Percentiles rank a stretch among this genome's conserved stretches.
These are phyloP conservation scores for Melinopterus prodromus DNA, from an alignment of 2,888 invertebrate genomes.

Conservation along the genomic window DNA sequence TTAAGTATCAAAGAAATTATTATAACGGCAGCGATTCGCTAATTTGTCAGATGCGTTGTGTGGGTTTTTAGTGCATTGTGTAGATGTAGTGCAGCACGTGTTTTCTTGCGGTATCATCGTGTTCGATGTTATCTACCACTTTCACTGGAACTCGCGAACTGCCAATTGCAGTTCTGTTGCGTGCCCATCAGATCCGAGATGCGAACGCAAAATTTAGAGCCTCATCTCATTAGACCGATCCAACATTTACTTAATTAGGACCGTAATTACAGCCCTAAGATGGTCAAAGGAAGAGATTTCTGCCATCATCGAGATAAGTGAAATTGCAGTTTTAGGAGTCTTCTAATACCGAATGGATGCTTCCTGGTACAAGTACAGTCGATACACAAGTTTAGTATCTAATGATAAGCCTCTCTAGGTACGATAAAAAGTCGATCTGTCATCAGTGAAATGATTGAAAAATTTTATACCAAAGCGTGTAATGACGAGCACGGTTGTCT, in stretches of 20 bases:
- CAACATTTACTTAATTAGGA: not conserved
- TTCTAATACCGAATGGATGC: not conserved
- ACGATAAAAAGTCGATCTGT: not conserved
- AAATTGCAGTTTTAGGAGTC: not conserved
- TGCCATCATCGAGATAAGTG: not conserved
- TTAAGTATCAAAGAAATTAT: not conserved
- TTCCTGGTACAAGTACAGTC: not conserved
- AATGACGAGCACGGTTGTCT: not conserved
- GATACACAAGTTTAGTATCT: not conserved
- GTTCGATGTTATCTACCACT: not conserved
- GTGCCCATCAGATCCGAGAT: not conserved
- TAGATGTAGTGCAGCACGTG: constrained; percentile 16
- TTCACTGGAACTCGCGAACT: not conserved
- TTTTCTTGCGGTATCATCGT: constrained; percentile 18
- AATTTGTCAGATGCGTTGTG: not conserved
- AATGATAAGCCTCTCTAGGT: not conserved
- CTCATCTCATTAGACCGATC: not conserved
- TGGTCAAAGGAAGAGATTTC: constrained; percentile 4
- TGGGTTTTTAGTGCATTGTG: constrained; percentile 12
- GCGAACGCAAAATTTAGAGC: not conserved
- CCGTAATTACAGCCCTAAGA: not conserved
- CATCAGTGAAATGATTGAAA: constrained; percentile 4
- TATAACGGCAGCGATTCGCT: not conserved
- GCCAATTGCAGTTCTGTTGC: not conserved
- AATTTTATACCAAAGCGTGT: not conserved